These are phyloP conservation scores for Halictus rubicundus DNA, from an alignment of 1,140 invertebrate genomes.

Conservation along the genomic window DNA sequence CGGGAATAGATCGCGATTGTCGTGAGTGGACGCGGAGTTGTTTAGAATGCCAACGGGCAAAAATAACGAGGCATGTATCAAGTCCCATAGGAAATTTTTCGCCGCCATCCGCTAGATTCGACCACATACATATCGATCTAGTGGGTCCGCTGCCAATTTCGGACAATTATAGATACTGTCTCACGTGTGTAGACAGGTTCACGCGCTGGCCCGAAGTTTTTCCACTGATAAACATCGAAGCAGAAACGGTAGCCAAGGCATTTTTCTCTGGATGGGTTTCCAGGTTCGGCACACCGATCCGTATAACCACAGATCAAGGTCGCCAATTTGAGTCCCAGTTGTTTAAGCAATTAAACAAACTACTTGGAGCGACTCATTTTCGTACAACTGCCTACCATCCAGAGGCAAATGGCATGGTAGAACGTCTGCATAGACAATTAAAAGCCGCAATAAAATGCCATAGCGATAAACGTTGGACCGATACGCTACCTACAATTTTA, in stretches of 20 bases:
- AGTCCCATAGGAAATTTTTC: background rate
- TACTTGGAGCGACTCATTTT: background rate
- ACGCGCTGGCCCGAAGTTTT: slow-evolving; percentile 10
- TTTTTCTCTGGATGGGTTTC: background rate
- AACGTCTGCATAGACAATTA: background rate
- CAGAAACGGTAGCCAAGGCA: background rate
- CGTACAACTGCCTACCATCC: background rate
- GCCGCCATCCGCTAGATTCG: background rate
- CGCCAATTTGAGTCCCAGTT: slow-evolving; percentile 10
- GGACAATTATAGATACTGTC: background rate
- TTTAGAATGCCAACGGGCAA: slow-evolving; percentile 4
- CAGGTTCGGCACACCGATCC: background rate
- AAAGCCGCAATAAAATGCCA: background rate
- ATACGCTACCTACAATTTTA: background rate
- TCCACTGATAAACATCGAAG: background rate
- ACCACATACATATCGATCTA: slow-evolving; percentile 11
- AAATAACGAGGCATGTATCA: background rate
- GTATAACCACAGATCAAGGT: slow-evolving; percentile 17
- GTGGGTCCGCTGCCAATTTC: background rate
- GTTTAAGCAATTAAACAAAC: background rate
- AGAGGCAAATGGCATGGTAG: background rate
- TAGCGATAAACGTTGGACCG: background rate
- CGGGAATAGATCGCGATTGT: background rate
- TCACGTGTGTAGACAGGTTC: background rate
- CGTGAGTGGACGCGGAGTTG: background rate